phyloP scores from a whole-genome alignment of 2,888 invertebrate species.

The Zaprionus obscuricornis region DNA sequence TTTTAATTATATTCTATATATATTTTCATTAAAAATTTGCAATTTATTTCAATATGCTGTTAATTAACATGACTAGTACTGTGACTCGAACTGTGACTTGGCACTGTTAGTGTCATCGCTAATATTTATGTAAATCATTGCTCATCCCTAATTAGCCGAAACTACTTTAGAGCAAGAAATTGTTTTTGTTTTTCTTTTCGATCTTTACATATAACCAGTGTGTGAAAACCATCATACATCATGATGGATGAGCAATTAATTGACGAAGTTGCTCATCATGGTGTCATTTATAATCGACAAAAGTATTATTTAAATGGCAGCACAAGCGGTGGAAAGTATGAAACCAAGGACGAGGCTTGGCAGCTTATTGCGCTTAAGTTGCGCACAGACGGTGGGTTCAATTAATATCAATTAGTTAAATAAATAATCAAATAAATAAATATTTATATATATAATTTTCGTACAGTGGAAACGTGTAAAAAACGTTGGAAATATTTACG shows the following conservation, averaged over 20 bases:
- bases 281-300: slow-evolving; percentile 83
- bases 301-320: slow-evolving; percentile 82
- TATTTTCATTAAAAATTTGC: no score
- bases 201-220: no score
- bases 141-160: slow-evolving; percentile 30
- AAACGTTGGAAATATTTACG: slow-evolving; percentile 83
- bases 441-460: no score
- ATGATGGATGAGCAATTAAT: slow-evolving; percentile 83
- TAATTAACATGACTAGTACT: no score
- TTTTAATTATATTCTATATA: no score
- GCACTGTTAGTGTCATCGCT: no score
- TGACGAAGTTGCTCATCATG: slow-evolving; percentile 82
- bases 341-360: slow-evolving; percentile 83
- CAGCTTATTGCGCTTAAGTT: slow-evolving; percentile 81
- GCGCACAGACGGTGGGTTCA: slow-evolving; percentile 81
- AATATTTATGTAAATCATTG: neutral
- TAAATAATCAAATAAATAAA: no score
- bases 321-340: slow-evolving; percentile 77
- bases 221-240: no score
- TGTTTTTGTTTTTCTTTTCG: no score
- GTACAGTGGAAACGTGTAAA: slow-evolving; percentile 83
- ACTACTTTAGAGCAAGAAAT: slow-evolving; percentile 11
- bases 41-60: no score
- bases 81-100: no score
- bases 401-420: neutral